phyloP scores from a whole-genome alignment of 1,140 invertebrate genomes.

The Heterodera carotae region DNA sequence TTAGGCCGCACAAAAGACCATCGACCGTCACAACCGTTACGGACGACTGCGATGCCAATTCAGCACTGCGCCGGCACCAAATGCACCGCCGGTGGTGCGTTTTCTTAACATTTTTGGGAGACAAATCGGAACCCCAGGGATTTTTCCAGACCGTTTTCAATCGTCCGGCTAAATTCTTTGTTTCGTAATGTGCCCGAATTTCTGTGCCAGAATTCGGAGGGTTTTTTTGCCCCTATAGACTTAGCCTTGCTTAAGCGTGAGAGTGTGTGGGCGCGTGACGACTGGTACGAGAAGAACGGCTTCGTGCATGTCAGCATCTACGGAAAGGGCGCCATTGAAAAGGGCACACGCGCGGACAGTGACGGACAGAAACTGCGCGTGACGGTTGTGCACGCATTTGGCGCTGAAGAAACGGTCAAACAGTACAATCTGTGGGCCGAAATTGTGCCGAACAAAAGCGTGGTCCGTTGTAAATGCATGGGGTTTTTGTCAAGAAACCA shows the following conservation, averaged over 20 bases:
- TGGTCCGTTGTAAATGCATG: constrained; percentile 67
- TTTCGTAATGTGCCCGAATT: too few species aligned
- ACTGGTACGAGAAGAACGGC: constrained; percentile 41
- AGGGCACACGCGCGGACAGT: constrained; percentile 75
- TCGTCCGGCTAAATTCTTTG: too few species aligned
- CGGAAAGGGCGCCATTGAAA: constrained; percentile 75
- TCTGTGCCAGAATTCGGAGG: constrained; percentile 14
- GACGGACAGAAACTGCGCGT: constrained; percentile 81
- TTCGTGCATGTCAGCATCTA: constrained; percentile 43
- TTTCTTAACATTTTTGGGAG: too few species aligned
- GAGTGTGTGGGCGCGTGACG: constrained; percentile 31
- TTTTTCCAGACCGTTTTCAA: too few species aligned
- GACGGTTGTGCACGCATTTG: constrained; percentile 78
- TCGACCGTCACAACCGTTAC: neutral
- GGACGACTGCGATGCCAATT: neutral
- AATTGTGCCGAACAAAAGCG: constrained; percentile 71
- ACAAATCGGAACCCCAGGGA: too few species aligned
- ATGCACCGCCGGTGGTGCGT: too few species aligned
- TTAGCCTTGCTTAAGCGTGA: constrained; percentile 19
- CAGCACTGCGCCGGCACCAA: neutral
- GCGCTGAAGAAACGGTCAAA: constrained; percentile 76
- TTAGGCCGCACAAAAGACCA: neutral
- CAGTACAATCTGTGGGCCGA: constrained; percentile 83
- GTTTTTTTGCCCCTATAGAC: neutral
- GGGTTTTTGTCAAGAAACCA: too few species aligned